Conservation (phyloP, 2,888 invertebrate species). For the Brachycybe producta region DNA sequence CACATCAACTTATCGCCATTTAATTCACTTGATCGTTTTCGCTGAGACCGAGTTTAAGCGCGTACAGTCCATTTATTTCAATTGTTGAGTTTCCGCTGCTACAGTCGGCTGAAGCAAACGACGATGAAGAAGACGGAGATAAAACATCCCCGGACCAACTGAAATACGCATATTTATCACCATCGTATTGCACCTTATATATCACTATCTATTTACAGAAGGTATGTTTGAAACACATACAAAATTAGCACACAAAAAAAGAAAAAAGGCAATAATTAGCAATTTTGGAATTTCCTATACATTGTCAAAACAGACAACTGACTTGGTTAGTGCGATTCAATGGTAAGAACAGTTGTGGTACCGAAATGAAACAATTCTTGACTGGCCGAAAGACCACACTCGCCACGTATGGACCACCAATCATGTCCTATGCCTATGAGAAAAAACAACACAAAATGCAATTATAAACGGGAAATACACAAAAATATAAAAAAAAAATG, state of each 20-base stretch:
- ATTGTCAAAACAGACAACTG: neutral
- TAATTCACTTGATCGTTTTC: conserved; percentile 17
- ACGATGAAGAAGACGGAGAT: too few relatives aligned
- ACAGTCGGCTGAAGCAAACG: neutral
- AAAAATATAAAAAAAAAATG: too few relatives aligned
- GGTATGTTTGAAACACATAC: neutral
- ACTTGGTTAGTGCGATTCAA: neutral
- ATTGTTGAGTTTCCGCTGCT: neutral
- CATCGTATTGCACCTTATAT: conserved; percentile 1
- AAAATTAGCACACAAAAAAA: neutral
- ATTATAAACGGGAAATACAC: too few relatives aligned
- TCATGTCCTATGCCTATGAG: too few relatives aligned
- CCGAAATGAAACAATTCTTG: conserved; percentile 14
- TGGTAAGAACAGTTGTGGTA: conserved; percentile 3
- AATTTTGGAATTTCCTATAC: too few relatives aligned
- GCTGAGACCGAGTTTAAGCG: conserved; percentile 15
- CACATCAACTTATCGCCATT: too few relatives aligned
- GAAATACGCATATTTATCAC: conserved; percentile 3
- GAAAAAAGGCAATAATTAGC: too few relatives aligned
- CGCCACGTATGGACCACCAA: conserved; percentile 9
- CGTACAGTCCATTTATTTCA: conserved; percentile 10
- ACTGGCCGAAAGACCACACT: conserved; percentile 5
- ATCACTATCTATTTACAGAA: conserved; percentile 8
- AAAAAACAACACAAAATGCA: too few relatives aligned
- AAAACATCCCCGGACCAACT: conserved; percentile 11